Conservation (phyloP, 2,797 vertebrate genomes). For the Glyptemys insculpta region DNA sequence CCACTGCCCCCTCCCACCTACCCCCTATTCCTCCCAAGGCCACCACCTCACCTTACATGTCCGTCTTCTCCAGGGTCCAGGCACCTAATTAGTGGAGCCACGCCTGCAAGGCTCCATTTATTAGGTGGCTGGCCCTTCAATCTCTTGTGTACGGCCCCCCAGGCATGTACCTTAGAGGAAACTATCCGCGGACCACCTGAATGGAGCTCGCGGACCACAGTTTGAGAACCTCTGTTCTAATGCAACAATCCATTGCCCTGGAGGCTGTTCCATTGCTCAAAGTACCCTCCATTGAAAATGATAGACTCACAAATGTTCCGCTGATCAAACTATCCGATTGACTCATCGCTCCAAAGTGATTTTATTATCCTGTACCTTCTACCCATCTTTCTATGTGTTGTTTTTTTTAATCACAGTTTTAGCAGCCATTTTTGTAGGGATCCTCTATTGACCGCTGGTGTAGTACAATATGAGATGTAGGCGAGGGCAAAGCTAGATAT, state of each 20-base stretch:
- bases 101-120: too few relatives aligned
- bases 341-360: not conserved
- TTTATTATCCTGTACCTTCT: accelerated
- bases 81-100: too few relatives aligned
- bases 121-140: too few relatives aligned
- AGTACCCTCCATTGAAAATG: not conserved
- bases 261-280: not conserved
- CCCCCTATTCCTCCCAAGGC: too few relatives aligned
- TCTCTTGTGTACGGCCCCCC: too few relatives aligned
- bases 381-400: not conserved
- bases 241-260: not conserved
- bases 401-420: not conserved
- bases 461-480: not conserved
- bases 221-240: not conserved
- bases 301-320: not conserved
- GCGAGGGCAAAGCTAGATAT: not conserved
- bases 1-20: too few relatives aligned
- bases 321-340: not conserved
- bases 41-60: too few relatives aligned
- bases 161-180: too few relatives aligned
- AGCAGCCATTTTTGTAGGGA: not conserved
- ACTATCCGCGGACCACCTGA: too few relatives aligned
- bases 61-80: too few relatives aligned
- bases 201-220: too few relatives aligned
- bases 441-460: not conserved